A percentile compares a stretch with the other conserved stretches of the same genome.
phyloP scores from a whole-genome alignment of 2,113 vertebrate genomes.

The Acrocephalus arundinaceus region DNA sequence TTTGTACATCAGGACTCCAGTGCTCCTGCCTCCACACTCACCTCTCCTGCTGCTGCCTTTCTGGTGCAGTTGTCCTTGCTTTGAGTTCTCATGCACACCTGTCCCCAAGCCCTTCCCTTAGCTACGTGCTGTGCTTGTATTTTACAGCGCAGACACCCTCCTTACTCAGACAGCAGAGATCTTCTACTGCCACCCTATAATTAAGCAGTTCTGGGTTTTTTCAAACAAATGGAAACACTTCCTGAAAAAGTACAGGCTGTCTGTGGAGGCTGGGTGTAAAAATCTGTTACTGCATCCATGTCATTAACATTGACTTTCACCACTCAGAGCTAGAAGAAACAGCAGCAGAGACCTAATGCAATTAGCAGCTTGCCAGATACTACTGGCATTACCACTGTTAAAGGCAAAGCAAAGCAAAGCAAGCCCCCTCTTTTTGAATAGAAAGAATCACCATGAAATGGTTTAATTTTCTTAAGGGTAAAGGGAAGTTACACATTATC shows the following conservation, averaged over 20 bases:
- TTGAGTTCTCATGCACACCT: fast-evolving
- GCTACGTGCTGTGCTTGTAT: background rate
- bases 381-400: background rate
- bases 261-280: background rate
- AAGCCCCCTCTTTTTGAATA: background rate
- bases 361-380: background rate
- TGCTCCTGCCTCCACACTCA: background rate
- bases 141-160: background rate
- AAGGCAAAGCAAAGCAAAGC: background rate
- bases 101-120: background rate
- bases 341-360: background rate
- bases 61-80: background rate
- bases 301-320: background rate
- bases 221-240: background rate
- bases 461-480: background rate
- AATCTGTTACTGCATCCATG: background rate
- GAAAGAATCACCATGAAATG: background rate
- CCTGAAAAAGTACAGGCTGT: background rate
- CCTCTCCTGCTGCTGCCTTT: background rate
- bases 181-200: background rate
- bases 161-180: background rate
- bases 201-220: background rate
- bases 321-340: background rate
- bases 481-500: background rate
- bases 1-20: fast-evolving